Percentiles rank a stretch among this genome's conserved stretches.
phyloP scores from a whole-genome alignment of 1,140 invertebrate genomes.

The Drosophila burlai region DNA sequence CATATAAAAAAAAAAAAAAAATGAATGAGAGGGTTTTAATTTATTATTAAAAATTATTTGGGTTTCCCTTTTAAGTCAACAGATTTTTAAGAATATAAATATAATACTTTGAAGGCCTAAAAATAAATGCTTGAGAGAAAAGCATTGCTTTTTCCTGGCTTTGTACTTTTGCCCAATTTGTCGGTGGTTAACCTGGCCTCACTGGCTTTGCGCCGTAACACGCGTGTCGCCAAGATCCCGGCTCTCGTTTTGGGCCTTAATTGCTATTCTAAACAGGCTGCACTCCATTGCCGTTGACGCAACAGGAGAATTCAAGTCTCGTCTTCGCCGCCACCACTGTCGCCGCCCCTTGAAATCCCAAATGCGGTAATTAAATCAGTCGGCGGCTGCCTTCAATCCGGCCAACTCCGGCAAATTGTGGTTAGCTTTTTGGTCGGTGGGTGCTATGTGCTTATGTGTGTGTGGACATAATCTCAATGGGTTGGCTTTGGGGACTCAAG shows the following conservation, averaged over 20 bases:
- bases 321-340: background rate
- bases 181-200: background rate
- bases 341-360: conserved; percentile 9
- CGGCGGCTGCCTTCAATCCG: conserved; percentile 42
- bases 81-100: background rate
- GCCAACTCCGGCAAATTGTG: conserved; percentile 37
- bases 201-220: background rate
- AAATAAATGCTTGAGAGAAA: background rate
- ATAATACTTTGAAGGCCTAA: too few species aligned
- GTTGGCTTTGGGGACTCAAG: background rate
- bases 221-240: conserved; percentile 20
- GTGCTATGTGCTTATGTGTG: background rate
- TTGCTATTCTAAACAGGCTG: conserved; percentile 80
- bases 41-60: background rate
- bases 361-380: conserved; percentile 79
- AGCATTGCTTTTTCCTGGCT: too few species aligned
- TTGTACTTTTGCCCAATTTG: background rate
- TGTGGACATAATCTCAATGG: conserved; percentile 1
- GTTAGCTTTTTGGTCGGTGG: background rate
- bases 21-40: too few species aligned
- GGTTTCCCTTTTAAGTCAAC: background rate
- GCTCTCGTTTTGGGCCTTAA: conserved; percentile 54
- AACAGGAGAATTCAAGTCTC: conserved; percentile 24
- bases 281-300: conserved; percentile 64
- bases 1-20: too few species aligned